Evolutionary conservation across 1,140 invertebrate genomes (phyloP), one percentile per base, ranked within the genome.

Genomic region (Plutomurus gul): DNA sequence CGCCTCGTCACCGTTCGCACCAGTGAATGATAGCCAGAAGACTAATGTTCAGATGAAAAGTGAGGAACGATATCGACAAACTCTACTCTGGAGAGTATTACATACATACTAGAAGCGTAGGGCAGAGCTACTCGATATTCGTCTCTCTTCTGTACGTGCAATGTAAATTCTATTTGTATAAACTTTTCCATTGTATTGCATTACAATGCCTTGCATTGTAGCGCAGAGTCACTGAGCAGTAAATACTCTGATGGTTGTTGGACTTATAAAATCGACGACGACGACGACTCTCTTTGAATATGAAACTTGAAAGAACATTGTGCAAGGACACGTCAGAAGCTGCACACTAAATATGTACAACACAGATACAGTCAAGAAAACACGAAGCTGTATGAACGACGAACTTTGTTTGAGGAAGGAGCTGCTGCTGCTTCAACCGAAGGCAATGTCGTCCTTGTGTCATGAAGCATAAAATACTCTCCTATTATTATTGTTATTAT

Each of bases 391-490:
- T 18, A 47, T n/a, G 20, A 4, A 18, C n/a, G 3, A 60, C 51
- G 13, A 36, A 16, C 27, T 33, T 65, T 65, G 36, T 65, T 65
- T 65, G 27, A 65, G 56, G 56, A 65, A 65, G 56, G 56, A 65
- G 56, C 56, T 65, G 27, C 11, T 65, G 39, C 2, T 43, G n/a
- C 2, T 43, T 43, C 39, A 33, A 27, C 56, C 36, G 27, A 33
- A 30, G 56, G 27, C 56, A 65, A 65, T 65, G 47, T 65, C 56
- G 56, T 65, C 56, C 56, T 65, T 65, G 56, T 65, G 56, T 65
- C 56, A 65, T 27, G 56, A 65, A 65, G 56, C 56, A 65, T 65
- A 65, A 65, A 65, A 65, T n/a, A n/a, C n/a, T n/a, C n/a, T n/a
- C n/a, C n/a, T n/a, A n/a, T n/a, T n/a, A n/a, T n/a, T n/a, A n/a